phyloP scores from a whole-genome alignment of 2,888 invertebrate genomes.

The Mesorhabditis belari region DNA sequence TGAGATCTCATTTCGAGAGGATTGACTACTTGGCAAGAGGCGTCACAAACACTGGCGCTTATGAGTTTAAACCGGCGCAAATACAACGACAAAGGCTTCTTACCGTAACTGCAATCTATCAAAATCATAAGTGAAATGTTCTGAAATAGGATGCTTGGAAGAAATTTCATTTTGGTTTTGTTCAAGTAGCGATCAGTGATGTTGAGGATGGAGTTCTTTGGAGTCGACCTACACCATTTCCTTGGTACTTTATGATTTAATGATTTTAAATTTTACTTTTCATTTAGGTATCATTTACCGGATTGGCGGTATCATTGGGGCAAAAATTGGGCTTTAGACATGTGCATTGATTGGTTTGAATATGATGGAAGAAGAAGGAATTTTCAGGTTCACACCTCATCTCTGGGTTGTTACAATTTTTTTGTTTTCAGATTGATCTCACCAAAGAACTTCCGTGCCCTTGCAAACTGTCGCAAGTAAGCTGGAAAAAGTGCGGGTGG shows the following conservation, averaged over 20 bases:
- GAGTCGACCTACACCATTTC: slow-evolving; percentile 84
- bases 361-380: slow-evolving; percentile 48
- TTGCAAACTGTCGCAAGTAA: slow-evolving; percentile 73
- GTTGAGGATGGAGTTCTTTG: slow-evolving; percentile 66
- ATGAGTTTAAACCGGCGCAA: slow-evolving; percentile 32
- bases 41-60: slow-evolving; percentile 33
- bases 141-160: slow-evolving; percentile 31
- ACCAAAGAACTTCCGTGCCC: slow-evolving; percentile 65
- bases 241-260: slow-evolving; percentile 67
- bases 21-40: slow-evolving; percentile 35
- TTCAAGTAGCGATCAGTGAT: slow-evolving; percentile 36
- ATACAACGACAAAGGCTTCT: slow-evolving; percentile 23
- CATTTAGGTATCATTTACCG: slow-evolving; percentile 55
- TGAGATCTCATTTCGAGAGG: slow-evolving; percentile 27
- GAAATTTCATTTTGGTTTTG: slow-evolving; percentile 41
- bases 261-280: slow-evolving; percentile 51
- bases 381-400: no score
- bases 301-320: slow-evolving; percentile 81
- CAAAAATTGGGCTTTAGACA: slow-evolving; percentile 70
- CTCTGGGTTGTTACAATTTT: neutral
- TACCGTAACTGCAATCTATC: slow-evolving; percentile 12
- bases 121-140: neutral
- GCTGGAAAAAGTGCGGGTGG: slow-evolving; percentile 53
- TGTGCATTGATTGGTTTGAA: slow-evolving; percentile 81
- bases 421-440: slow-evolving; percentile 29